Conservation (phyloP, 2,113 vertebrate species). For the Eolophus roseicapilla region DNA sequence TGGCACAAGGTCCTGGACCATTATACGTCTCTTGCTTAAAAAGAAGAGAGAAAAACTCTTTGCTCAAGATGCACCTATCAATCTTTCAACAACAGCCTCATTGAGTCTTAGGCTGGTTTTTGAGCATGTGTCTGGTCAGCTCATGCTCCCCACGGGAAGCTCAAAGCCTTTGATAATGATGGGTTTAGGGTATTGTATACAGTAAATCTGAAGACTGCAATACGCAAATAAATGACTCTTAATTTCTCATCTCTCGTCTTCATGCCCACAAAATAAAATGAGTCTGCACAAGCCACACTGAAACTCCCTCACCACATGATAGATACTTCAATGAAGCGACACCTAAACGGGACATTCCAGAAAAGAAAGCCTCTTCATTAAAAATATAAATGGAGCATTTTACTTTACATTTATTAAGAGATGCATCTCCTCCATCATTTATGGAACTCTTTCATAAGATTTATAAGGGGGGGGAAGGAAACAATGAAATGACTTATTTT, state of each 20-base stretch:
- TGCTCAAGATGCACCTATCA: neutral
- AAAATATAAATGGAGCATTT: slow-evolving; percentile 50
- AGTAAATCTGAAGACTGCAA: neutral
- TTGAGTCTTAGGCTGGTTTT: neutral
- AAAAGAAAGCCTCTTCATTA: slow-evolving; percentile 35
- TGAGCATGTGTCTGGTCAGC: neutral
- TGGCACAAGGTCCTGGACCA: neutral
- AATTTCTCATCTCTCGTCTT: neutral
- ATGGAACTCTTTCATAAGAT: slow-evolving; percentile 52
- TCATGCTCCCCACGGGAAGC: neutral
- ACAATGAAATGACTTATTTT: slow-evolving; percentile 67
- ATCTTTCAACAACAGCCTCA: neutral
- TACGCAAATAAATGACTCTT: neutral
- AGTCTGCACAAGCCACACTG: neutral
- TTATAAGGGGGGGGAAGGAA: slow-evolving; percentile 10
- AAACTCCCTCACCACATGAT: slow-evolving; percentile 26
- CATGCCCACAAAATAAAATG: neutral
- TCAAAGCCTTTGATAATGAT: neutral
- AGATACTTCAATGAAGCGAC: neutral
- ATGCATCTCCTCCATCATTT: slow-evolving; percentile 39
- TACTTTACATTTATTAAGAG: slow-evolving; percentile 31
- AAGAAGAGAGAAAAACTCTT: neutral
- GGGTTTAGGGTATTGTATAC: neutral
- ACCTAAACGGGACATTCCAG: slow-evolving; percentile 9
- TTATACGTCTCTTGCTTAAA: neutral